Evolutionary conservation across 1,140 invertebrate genomes (phyloP), one percentile per base, ranked within the genome.

Genomic region (Odontomachus brunneus): DNA sequence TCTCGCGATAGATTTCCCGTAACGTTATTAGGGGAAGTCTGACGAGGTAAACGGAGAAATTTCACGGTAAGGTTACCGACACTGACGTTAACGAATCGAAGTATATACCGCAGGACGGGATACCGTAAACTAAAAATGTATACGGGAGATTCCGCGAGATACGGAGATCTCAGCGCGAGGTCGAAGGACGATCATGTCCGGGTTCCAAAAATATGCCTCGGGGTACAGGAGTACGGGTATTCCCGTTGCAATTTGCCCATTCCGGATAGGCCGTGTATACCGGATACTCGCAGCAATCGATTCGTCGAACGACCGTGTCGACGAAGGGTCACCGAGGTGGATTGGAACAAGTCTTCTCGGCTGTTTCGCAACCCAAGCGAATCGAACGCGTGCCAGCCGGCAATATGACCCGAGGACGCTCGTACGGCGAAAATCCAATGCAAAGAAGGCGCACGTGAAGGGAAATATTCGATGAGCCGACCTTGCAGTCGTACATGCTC

Each of bases 261-360:
- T 53, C 71, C 69, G 51, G 76, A 82, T 69, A 71, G 81, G 51
- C 73, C 55, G 57, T 74, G 73, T 74, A 65, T 88, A 63, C 83
- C 76, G 86, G 78, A 88, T 88, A 78, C 83, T 80, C 44, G 86
- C 53, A 67, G 87, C 73, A 89, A 89, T 89, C 88, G 88, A 89
- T 89, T 89, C 87, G 84, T 86, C 88, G 88, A 89, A 89, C 87
- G 87, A 84, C 71, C 87, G 82, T 84, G 87, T 88, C 81, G 83
- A 72, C 67, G 24, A 84, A 72, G 83, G 87, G 86, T 88, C 86
- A 74, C 24, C 85, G 73, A 87, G 85, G 85, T 76, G 69, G 75
- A 87, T 87, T 81, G 73, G 29, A 86, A 84, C 84, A 72, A 78
- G 65, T 78, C 82, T 81, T 66, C 85, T 81, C 65, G 86, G 57